phyloP scores from a whole-genome alignment of 30 jellyfish, hydroid and myxozoan genomes.

The Catostylus mosaicus region DNA sequence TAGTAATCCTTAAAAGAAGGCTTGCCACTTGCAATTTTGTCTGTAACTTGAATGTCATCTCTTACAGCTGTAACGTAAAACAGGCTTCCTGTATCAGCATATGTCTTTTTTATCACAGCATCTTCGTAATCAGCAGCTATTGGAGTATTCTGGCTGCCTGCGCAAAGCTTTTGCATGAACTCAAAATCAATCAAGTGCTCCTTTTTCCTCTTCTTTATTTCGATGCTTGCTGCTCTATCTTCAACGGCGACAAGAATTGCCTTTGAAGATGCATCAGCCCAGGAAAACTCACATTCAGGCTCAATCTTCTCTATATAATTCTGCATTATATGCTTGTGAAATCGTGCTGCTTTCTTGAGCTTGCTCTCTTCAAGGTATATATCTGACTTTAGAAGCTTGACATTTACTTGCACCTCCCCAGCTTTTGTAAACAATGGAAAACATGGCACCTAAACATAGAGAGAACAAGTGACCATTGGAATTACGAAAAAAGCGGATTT shows the following conservation, averaged over 20 bases:
- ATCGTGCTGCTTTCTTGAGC: slow-evolving; percentile 4
- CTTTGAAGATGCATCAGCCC: background rate
- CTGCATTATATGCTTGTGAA: slow-evolving; percentile 34
- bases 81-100: slow-evolving; percentile 15
- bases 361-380: background rate
- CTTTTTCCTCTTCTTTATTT: background rate
- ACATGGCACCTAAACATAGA: slow-evolving; percentile 44
- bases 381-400: slow-evolving; percentile 5
- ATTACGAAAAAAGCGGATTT: no score
- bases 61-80: slow-evolving; percentile 56
- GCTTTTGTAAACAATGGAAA: slow-evolving; percentile 67
- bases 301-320: background rate
- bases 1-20: slow-evolving; percentile 74
- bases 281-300: slow-evolving; percentile 4
- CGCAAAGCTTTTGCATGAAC: slow-evolving; percentile 2
- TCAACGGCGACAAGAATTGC: slow-evolving; percentile 24
- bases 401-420: slow-evolving; percentile 60
- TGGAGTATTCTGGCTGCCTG: background rate
- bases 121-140: slow-evolving; percentile 19
- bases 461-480: no score
- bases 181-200: slow-evolving; percentile 20
- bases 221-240: background rate
- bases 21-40: slow-evolving; percentile 30
- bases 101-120: slow-evolving; percentile 59
- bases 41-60: slow-evolving; percentile 5